Conservation (phyloP, 1,140 invertebrate genomes). For the Pectinophora gossypiella region DNA sequence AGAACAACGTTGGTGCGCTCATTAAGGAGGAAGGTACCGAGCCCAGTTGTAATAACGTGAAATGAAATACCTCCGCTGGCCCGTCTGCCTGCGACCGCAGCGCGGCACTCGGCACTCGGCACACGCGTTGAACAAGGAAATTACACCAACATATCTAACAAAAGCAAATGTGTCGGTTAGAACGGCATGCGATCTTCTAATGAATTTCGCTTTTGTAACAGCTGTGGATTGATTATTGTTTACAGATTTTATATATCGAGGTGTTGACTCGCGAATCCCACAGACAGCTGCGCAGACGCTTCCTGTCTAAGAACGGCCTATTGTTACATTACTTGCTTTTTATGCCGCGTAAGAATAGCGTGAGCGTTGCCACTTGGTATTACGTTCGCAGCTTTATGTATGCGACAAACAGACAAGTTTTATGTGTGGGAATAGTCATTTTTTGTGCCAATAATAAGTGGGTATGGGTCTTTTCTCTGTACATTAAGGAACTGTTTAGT, state of each 20-base stretch:
- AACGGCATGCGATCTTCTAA: neutral
- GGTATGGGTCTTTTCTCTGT: neutral
- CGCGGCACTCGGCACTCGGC: too few relatives aligned
- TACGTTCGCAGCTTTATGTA: slow-evolving; percentile 3
- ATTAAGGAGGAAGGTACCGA: slow-evolving; percentile 51
- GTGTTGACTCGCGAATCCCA: neutral
- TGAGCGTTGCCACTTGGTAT: slow-evolving; percentile 22
- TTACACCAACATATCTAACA: neutral
- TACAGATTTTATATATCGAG: too few relatives aligned
- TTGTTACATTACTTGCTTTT: slow-evolving; percentile 45
- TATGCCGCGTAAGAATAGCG: slow-evolving; percentile 34
- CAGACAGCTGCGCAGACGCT: slow-evolving; percentile 51
- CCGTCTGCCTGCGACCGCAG: slow-evolving; percentile 46
- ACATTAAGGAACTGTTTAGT: too few relatives aligned
- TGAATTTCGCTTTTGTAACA: neutral
- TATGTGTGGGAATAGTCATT: neutral
- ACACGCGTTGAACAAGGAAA: slow-evolving; percentile 30
- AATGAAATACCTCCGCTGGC: slow-evolving; percentile 51
- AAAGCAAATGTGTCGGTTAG: neutral
- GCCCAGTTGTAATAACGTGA: slow-evolving; percentile 50
- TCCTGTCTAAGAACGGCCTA: slow-evolving; percentile 46
- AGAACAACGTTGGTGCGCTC: slow-evolving; percentile 26
- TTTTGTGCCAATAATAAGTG: neutral
- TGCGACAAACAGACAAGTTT: neutral
- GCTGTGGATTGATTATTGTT: neutral